A percentile compares a stretch with the other conserved stretches of the same genome.
phyloP scores from a whole-genome alignment of 2,113 vertebrate species.

The Synchiropus splendidus region DNA sequence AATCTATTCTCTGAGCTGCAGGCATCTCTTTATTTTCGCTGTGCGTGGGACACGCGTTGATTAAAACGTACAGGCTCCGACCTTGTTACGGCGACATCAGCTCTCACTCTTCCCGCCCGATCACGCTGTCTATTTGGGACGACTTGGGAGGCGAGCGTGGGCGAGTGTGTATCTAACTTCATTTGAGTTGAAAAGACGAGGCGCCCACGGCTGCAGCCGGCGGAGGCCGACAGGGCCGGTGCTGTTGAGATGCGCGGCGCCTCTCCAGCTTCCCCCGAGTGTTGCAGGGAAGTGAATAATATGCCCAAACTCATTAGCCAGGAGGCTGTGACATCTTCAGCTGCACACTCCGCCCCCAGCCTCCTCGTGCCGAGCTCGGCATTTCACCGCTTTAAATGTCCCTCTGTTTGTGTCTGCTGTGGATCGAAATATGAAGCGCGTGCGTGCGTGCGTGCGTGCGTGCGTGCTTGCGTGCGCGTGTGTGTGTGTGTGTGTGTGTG shows the following conservation, averaged over 20 bases:
- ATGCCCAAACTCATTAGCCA: constrained; percentile 22
- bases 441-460: background rate
- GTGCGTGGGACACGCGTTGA: too few relatives aligned
- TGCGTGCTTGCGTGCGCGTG: too few relatives aligned
- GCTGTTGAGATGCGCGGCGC: constrained; percentile 24
- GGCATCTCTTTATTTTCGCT: too few relatives aligned
- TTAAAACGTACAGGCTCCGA: too few relatives aligned
- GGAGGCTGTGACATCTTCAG: constrained; percentile 23
- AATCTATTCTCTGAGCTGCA: too few relatives aligned
- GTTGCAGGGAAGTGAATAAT: constrained; percentile 25
- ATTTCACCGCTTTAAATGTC: constrained; percentile 7
- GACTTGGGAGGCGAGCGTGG: constrained; percentile 1
- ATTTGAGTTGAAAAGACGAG: constrained; percentile 18
- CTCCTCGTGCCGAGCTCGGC: too few relatives aligned
- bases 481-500: background rate
- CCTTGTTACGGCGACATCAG: too few relatives aligned
- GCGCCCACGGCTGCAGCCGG: background rate
- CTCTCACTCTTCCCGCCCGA: too few relatives aligned
- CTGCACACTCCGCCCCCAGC: too few relatives aligned
- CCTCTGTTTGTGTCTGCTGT: background rate
- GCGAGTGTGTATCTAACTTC: constrained; percentile 16
- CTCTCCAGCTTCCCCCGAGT: constrained; percentile 6
- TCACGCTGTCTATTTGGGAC: too few relatives aligned
- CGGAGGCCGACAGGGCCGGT: constrained; percentile 1
- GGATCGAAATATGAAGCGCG: background rate